phyloP scores from a whole-genome alignment of 2,797 vertebrate genomes.

The Dendrocincla fuliginosa region DNA sequence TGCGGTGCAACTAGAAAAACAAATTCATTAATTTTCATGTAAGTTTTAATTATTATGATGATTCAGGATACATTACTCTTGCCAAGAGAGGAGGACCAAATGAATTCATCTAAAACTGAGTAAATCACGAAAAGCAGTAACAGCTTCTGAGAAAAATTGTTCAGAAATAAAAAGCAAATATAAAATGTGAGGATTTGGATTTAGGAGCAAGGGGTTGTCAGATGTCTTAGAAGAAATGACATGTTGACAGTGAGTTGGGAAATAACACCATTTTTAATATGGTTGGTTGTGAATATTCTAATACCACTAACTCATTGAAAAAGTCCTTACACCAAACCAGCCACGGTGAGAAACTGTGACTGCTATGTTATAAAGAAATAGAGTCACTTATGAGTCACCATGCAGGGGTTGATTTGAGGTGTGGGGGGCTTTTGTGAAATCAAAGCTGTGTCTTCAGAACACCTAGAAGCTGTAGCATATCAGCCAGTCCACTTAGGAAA shows the following conservation, averaged over 20 bases:
- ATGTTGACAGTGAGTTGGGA: neutral
- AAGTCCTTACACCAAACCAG: neutral
- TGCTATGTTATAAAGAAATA: neutral
- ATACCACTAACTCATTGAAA: neutral
- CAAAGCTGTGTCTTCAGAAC: neutral
- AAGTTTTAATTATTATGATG: neutral
- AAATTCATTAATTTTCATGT: neutral
- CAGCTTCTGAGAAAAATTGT: neutral
- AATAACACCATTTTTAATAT: neutral
- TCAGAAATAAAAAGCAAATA: neutral
- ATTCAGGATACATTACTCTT: neutral
- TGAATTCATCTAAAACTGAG: neutral
- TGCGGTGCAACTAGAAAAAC: neutral
- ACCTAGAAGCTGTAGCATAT: neutral
- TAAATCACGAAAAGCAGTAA: neutral
- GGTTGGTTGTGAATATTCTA: neutral
- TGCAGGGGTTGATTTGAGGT: neutral
- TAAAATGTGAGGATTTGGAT: neutral
- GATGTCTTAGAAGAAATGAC: neutral
- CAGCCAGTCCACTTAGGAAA: neutral
- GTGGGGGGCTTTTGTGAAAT: neutral
- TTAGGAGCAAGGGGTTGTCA: neutral
- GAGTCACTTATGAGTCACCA: neutral
- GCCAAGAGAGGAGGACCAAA: neutral
- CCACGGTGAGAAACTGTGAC: neutral